These are phyloP conservation scores for Rhopalosiphum nymphaeae DNA, from an alignment of 2,888 invertebrate species.

Conservation along the genomic window DNA sequence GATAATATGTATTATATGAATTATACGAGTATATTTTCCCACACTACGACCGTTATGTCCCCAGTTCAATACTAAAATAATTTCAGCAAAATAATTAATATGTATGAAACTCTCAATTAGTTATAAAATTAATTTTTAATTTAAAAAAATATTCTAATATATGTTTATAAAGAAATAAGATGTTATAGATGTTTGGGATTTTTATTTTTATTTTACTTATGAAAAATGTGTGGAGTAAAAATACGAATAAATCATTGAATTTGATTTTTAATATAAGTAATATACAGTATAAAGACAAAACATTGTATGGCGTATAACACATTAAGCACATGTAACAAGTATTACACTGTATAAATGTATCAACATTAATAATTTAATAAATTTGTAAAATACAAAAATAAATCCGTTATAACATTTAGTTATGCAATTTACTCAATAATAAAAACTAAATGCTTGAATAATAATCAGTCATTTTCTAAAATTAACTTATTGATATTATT, in stretches of 20 bases:
- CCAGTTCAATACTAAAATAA: too few relatives aligned
- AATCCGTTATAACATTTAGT: slow-evolving; percentile 1
- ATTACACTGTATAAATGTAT: slow-evolving; percentile 13
- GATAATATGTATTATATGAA: too few relatives aligned
- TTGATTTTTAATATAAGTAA: background rate
- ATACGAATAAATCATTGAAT: background rate
- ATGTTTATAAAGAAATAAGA: background rate
- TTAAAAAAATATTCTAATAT: too few relatives aligned
- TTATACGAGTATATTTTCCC: too few relatives aligned
- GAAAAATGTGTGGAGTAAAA: background rate
- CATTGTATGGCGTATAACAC: background rate
- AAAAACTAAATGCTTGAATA: slow-evolving; percentile 45
- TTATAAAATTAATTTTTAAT: too few relatives aligned
- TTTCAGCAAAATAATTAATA: too few relatives aligned
- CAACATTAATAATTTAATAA: slow-evolving; percentile 29
- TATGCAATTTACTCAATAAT: slow-evolving; percentile 19
- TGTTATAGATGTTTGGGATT: background rate
- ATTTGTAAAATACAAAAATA: slow-evolving; percentile 54
- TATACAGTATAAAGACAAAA: slow-evolving; percentile 17
- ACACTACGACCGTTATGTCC: too few relatives aligned
- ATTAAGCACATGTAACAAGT: background rate
- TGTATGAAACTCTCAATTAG: too few relatives aligned
- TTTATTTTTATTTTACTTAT: background rate
- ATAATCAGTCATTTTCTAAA: slow-evolving; percentile 56
- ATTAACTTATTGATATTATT: background rate